Conservation (phyloP, 2,888 invertebrate species). For the Pandemis cinnamomeana region DNA sequence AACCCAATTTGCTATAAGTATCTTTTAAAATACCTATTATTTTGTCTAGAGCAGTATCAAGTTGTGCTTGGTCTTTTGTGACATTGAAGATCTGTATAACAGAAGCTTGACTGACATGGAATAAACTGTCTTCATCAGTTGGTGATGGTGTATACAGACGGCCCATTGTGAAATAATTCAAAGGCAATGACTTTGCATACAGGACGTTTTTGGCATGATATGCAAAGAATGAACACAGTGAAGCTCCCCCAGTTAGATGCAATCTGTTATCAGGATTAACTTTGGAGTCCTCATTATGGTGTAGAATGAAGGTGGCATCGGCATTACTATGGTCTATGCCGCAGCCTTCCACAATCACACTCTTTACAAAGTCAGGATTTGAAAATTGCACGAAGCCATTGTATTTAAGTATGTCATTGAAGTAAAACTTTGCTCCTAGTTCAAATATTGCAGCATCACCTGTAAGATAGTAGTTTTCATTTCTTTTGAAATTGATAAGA, state of each 20-base stretch:
- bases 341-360: conserved; percentile 90
- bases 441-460: conserved; percentile 90
- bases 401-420: conserved; percentile 70
- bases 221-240: conserved; percentile 89
- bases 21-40: conserved; percentile 79
- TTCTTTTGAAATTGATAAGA: conserved; percentile 84
- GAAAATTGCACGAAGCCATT: conserved; percentile 86
- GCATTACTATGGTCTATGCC: conserved; percentile 85
- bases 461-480: conserved; percentile 85
- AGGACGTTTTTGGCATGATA: conserved; percentile 88
- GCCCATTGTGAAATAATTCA: conserved; percentile 89
- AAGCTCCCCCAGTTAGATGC: conserved; percentile 90
- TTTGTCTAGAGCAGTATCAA: conserved; percentile 83
- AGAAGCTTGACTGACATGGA: conserved; percentile 88
- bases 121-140: conserved; percentile 81
- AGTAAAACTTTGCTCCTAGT: conserved; percentile 83
- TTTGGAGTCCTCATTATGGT: conserved; percentile 83
- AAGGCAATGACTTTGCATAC: conserved; percentile 86
- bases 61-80: conserved; percentile 74
- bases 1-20: conserved; percentile 87
- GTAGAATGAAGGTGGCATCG: conserved; percentile 84
- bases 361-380: conserved; percentile 91
- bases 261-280: conserved; percentile 84
- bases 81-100: conserved; percentile 87
- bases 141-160: conserved; percentile 86